Evolutionary conservation across 2,797 vertebrate species (phyloP).

Genomic region (Pseudomugil tenellus): DNA sequence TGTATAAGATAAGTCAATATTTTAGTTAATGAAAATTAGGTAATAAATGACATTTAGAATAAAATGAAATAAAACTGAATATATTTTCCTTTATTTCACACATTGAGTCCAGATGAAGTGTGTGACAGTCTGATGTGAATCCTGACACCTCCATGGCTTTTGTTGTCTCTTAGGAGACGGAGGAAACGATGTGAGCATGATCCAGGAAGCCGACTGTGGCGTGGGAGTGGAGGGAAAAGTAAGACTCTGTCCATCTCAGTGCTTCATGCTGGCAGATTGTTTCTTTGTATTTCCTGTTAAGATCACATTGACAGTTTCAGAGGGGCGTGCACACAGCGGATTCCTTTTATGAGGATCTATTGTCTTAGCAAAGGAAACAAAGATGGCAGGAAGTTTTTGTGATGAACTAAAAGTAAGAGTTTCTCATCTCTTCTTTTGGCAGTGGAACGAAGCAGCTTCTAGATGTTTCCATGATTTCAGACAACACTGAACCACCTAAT

Average conservation of each 20-base stretch:
- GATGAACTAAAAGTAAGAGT: constrained; percentile 37
- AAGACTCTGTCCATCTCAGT: constrained; percentile 77
- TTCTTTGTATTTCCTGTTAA: constrained; percentile 72
- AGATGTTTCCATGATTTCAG: neutral
- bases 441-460: neutral
- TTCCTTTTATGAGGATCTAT: constrained; percentile 63
- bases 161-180: constrained; percentile 90
- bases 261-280: constrained; percentile 51
- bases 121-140: constrained; percentile 54
- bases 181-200: constrained; percentile 99
- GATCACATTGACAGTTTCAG: constrained; percentile 54
- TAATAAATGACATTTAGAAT: too few relatives aligned
- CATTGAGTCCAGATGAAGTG: constrained; percentile 26
- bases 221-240: constrained; percentile 99
- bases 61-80: too few relatives aligned
- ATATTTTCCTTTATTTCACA: neutral
- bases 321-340: constrained; percentile 53
- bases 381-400: constrained; percentile 56
- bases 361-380: constrained; percentile 54
- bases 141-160: constrained; percentile 71
- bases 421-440: constrained; percentile 3
- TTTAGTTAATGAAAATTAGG: too few relatives aligned
- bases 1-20: too few relatives aligned
- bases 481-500: neutral
- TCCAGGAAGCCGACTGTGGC: constrained; percentile 98